Evolutionary conservation across 2,888 invertebrate genomes (phyloP).

Genomic region (Cylloceria caligata): DNA sequence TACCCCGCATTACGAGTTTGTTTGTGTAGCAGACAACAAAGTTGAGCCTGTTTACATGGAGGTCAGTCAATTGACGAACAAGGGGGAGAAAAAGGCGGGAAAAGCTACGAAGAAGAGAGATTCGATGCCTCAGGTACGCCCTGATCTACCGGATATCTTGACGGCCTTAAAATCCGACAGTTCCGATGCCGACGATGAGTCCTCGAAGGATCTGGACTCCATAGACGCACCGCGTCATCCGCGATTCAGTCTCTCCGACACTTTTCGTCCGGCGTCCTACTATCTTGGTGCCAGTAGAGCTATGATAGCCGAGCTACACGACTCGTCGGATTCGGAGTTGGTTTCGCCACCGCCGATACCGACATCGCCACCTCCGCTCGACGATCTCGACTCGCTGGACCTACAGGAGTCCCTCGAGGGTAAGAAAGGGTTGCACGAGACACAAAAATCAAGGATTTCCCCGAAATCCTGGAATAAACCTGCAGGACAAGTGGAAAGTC

Average conservation of each 20-base stretch:
- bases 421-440: conserved; percentile 76
- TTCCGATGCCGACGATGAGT: conserved; percentile 94
- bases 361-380: conserved; percentile 90
- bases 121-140: conserved; percentile 59
- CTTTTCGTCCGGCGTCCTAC: conserved; percentile 95
- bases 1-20: conserved; percentile 89
- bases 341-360: conserved; percentile 93
- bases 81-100: conserved; percentile 72
- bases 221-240: conserved; percentile 89
- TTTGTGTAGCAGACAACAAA: conserved; percentile 89
- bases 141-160: conserved; percentile 88
- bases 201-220: conserved; percentile 90
- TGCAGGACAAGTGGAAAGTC: conserved; percentile 74
- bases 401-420: conserved; percentile 78
- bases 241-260: conserved; percentile 94
- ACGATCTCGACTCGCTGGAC: conserved; percentile 89
- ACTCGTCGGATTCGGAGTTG: conserved; percentile 93
- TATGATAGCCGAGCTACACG: conserved; percentile 88
- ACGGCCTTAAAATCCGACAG: conserved; percentile 88
- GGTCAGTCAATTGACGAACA: conserved; percentile 85
- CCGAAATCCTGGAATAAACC: conserved; percentile 79
- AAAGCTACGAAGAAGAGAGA: conserved; percentile 80
- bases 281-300: conserved; percentile 90
- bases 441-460: conserved; percentile 69
- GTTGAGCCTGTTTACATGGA: conserved; percentile 95